Percentiles rank a stretch among this genome's conserved stretches.
These are phyloP conservation scores for Drosophila affinis DNA, from an alignment of 2,888 invertebrate genomes.

Conservation along the genomic window DNA sequence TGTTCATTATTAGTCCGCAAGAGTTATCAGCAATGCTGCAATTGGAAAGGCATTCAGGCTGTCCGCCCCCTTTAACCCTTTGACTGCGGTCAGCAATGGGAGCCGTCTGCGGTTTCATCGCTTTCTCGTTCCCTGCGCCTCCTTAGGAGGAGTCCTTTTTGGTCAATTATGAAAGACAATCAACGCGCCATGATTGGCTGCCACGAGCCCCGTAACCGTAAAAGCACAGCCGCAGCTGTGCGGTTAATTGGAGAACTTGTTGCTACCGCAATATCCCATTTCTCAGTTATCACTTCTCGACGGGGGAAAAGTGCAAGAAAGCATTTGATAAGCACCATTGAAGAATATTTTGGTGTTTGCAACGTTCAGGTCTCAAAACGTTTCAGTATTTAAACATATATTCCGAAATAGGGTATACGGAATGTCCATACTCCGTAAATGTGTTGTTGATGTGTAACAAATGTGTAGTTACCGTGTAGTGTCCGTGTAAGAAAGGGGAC, in stretches of 20 bases:
- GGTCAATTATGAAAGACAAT: constrained; percentile 41
- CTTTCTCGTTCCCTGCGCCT: constrained; percentile 1
- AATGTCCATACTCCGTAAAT: too few relatives aligned
- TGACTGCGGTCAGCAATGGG: not conserved
- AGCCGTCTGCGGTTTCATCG: not conserved
- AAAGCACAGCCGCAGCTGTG: not conserved
- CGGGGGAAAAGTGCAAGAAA: constrained; percentile 21
- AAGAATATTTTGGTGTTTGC: too few relatives aligned
- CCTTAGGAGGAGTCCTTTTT: constrained; percentile 21
- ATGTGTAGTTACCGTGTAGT: too few relatives aligned
- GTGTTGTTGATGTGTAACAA: too few relatives aligned
- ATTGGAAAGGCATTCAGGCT: not conserved
- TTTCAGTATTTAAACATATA: too few relatives aligned
- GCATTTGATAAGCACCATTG: not conserved
- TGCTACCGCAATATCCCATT: constrained; percentile 38
- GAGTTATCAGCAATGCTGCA: constrained; percentile 20
- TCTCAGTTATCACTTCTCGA: constrained; percentile 9
- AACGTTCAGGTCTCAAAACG: too few relatives aligned
- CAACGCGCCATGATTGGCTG: constrained; percentile 35
- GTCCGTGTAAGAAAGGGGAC: too few relatives aligned
- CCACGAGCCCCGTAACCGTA: not conserved
- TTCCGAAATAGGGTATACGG: too few relatives aligned
- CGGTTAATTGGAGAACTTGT: constrained; percentile 42
- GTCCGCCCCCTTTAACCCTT: not conserved
- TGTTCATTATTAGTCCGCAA: constrained; percentile 1